Base-by-base conservation (phyloP, 2,797 vertebrate species). In the Cuniculus paca region DNA sequence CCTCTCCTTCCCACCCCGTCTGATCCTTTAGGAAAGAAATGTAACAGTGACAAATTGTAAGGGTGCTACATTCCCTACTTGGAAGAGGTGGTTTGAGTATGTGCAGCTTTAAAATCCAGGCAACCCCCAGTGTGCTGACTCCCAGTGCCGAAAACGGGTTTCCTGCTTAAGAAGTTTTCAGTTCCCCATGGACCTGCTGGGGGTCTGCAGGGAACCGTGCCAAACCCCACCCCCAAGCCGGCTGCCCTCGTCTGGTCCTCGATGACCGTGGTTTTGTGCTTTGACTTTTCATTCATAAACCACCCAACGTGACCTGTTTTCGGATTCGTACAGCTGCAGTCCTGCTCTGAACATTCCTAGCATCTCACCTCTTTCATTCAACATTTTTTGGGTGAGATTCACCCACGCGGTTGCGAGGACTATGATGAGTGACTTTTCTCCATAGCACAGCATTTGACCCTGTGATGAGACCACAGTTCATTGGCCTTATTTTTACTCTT, bases 401-500 rank as follows among this genome's bases (percentile, higher is more conserved):
- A n/a, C 9, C 36, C 0, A 0, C 1, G 24, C 14, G 8, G 31
- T 11, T 17, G 36, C 9, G 0, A 4, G 14, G 3, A 28, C n/a
- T 50, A 7, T 14, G 20, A 10, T 13, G 72, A 2, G 13, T 28
- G 16, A 12, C 17, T 70, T 31, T 52, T 13, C 52, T 0, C 36
- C 17, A 22, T 34, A 5, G 61, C 20, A 10, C 22, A 7, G 19
- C 11, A 8, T 22, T 58, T 68, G 26, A 11, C 5, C 50, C 20
- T 39, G 0, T 5, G 1, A 34, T 2, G 11, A 26, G 13, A 13
- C 28, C 24, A 10, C 31, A 6, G 9, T 54, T 36, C 56, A 34
- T 10, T 16, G 81, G 65, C 31, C 34, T 60, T 28, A 16, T n/a
- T 78, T 60, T 75, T 9, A 12, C 19, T 24, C 34, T 31, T 61